Conservation (phyloP, 2,888 invertebrate genomes). For the Lingula anatina region DNA sequence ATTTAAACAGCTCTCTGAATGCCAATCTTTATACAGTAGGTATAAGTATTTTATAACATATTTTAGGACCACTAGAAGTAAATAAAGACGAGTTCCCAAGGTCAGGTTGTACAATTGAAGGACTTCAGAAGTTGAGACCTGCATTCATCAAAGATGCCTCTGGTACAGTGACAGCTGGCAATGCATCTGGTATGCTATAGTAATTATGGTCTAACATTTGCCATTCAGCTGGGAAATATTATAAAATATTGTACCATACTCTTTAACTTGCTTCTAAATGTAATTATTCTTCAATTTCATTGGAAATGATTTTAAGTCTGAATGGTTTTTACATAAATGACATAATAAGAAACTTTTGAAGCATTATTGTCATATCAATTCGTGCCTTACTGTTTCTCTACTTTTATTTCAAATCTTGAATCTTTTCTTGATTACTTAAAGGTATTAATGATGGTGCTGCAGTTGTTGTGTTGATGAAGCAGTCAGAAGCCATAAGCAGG, state of each 20-base stretch:
- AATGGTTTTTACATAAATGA: too few relatives aligned
- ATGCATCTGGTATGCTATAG: conserved; percentile 61
- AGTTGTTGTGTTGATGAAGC: conserved; percentile 70
- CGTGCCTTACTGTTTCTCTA: not conserved
- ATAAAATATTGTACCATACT: too few relatives aligned
- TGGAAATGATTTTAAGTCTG: too few relatives aligned
- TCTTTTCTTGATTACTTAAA: conserved; percentile 10
- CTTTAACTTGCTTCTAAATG: too few relatives aligned
- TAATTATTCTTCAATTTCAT: too few relatives aligned
- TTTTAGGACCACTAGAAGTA: conserved; percentile 21
- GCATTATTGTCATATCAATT: not conserved
- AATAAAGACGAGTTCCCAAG: conserved; percentile 68
- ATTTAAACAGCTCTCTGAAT: too few relatives aligned
- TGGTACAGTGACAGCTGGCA: conserved; percentile 65
- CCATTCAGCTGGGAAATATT: too few relatives aligned
- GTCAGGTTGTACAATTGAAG: conserved; percentile 60
- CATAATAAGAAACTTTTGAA: too few relatives aligned
- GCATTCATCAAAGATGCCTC: conserved; percentile 61
- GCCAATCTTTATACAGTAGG: too few relatives aligned
- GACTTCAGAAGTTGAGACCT: conserved; percentile 62
- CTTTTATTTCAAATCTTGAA: too few relatives aligned
- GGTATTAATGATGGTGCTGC: conserved; percentile 83
- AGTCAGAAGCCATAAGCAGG: conserved; percentile 57
- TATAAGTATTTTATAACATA: not conserved
- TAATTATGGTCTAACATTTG: too few relatives aligned